Evolutionary conservation across 2,888 invertebrate genomes (phyloP).

Genomic region (Drosophila greeni): DNA sequence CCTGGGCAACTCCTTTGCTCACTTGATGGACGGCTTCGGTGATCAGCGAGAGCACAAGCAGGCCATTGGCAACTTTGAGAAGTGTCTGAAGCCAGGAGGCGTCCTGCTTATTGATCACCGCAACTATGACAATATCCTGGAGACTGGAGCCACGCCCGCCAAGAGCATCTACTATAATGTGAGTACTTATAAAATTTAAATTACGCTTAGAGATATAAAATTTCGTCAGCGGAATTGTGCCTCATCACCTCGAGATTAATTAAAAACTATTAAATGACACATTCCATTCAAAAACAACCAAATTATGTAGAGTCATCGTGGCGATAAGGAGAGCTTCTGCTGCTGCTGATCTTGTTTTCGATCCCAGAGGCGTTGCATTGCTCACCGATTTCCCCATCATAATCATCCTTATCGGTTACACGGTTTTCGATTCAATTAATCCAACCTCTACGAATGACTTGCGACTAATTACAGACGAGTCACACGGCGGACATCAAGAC

Average conservation of each 20-base stretch:
- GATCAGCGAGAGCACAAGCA: conserved; percentile 89
- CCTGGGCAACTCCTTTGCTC: conserved; percentile 94
- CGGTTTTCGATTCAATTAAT: conserved; percentile 14
- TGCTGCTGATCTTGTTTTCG: conserved; percentile 19
- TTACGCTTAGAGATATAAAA: background rate
- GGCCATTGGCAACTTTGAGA: conserved; percentile 89
- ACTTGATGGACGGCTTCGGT: conserved; percentile 88
- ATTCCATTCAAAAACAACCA: conserved; percentile 18
- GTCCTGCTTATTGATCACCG: conserved; percentile 91
- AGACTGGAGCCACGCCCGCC: conserved; percentile 86
- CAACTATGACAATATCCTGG: conserved; percentile 91
- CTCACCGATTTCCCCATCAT: conserved; percentile 5
- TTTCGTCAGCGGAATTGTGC: background rate
- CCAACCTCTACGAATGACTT: conserved; percentile 44
- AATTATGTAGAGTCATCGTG: conserved; percentile 42
- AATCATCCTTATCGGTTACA: conserved; percentile 14
- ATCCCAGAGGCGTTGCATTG: conserved; percentile 3
- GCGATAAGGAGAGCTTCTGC: conserved; percentile 41
- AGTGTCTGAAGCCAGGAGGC: conserved; percentile 91
- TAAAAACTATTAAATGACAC: conserved; percentile 56
- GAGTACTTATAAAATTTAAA: conserved; percentile 77
- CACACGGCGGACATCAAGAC: conserved; percentile 91
- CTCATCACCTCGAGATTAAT: conserved; percentile 33
- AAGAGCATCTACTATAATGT: conserved; percentile 95
- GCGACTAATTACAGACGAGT: conserved; percentile 82